Base-by-base conservation (phyloP, 2,113 vertebrate genomes). In the Psittacula cyanocephala region DNA sequence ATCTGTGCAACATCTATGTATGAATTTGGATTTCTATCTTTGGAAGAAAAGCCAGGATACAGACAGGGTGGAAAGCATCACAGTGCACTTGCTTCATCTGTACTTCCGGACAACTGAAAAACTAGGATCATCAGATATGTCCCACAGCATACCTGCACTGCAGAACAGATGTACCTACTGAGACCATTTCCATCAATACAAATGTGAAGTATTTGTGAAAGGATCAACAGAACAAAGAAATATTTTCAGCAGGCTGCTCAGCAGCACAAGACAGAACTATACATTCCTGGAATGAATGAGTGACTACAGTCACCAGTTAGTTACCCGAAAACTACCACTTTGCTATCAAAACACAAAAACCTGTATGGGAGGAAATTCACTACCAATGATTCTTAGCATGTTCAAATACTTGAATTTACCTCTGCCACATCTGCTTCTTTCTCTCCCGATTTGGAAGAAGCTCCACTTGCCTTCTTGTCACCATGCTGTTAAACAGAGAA, bases 401-500 rank as follows among this genome's bases (percentile, higher is more conserved):
- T 74, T 63, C 7, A 63, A 72, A 91, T 6, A 69, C 3, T 37
- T 69, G 22, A 44, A 77, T 77, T 98, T 97, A 98, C 98, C 98
- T 98, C 97, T 79, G 62, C 23, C 0, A 22, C 80, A 41, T 88
- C 84, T 69, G 44, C 59, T 87, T 94, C 97, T 33, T 97, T 96
- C 85, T 97, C 96, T 97, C 29, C 97, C 0, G 43, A 17, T 27
- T 71, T 93, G 25, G 97, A 97, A 95, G 97, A 46, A 17, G 77
- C 75, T 94, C 49, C 93, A 74, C 39, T 91, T 65, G 44, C n/a
- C 91, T 97, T 97, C 74, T 95, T 96, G 92, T 80, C 92, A 63
- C 46, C 95, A 19, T 97, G 96, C 98, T 98, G 86, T 31, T 29
- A 89, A 94, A 63, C 5, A 88, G 41, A 93, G 39, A 92, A 90